Base-by-base conservation (phyloP, 2,797 vertebrate species). In the Labroides dimidiatus region DNA sequence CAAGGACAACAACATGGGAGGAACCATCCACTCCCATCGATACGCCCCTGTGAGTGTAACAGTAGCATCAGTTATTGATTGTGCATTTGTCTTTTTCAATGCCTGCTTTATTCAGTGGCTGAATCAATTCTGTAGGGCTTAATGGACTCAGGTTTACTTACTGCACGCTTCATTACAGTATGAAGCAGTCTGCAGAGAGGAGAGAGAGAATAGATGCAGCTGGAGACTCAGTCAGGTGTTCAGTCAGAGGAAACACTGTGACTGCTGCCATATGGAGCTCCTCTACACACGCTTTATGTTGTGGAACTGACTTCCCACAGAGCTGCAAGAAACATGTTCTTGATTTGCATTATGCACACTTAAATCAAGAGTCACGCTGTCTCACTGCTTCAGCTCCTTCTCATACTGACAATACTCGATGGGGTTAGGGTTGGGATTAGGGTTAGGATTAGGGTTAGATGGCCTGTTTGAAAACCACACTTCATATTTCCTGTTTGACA, bases 131-230 rank as follows among this genome's bases (percentile, higher is more conserved):
- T 54, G 72, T 69, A 45, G 50, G 62, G 76, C 81, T 88, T 92
- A 93, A 94, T 91, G 82, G 87, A 92, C 88, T 93, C 47, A 78
- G 78, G 68, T 89, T 91, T 93, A 92, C 88, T 92, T 88, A 92
- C 88, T 85, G 49, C 47, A 77, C 63, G 55, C 63, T 87, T 91
- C 80, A 88, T 86, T 90, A 82, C 82, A 84, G 78, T 86, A 73
- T 70, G 72, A 85, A 84, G 80, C 84, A 69, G 66, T 61, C 43
- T 61, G 60, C 63, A 69, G 48, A 30, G 39, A 75, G 47, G 43
- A 54, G 24, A 72, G 57, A 60, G 54, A 79, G 80, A n/a, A n/a
- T 33, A 64, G 64, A 79, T 71, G 65, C 30, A 47, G 72, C 65
- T 72, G 61, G 64, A 70, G 39, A 57, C 47, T 68, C 15, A 43